These are phyloP conservation scores for Capra hircus DNA, from an alignment of 2,113 vertebrate species.

Conservation along the genomic window DNA sequence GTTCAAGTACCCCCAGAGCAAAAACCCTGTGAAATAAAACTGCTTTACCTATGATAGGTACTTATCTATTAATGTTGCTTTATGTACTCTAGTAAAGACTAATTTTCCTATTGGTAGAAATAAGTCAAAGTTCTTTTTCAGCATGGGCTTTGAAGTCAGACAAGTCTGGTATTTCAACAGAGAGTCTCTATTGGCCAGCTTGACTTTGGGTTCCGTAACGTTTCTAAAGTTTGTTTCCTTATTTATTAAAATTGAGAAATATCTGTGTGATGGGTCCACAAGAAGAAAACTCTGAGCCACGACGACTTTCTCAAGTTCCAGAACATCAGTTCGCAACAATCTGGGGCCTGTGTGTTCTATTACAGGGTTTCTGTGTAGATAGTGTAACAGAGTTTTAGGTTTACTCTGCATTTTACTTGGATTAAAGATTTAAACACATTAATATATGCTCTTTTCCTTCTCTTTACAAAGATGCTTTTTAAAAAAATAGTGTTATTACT, in stretches of 20 bases:
- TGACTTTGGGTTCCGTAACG: neutral
- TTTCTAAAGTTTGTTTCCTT: neutral
- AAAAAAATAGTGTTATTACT: neutral
- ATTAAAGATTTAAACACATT: neutral
- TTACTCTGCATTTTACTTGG: neutral
- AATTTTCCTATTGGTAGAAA: neutral
- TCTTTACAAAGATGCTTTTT: neutral
- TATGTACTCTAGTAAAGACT: neutral
- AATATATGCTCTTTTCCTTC: neutral
- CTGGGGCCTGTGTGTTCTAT: neutral
- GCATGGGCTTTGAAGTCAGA: neutral
- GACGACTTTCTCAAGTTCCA: neutral
- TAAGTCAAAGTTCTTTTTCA: neutral
- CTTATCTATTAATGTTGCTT: neutral
- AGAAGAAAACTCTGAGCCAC: neutral
- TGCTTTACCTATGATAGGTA: neutral
- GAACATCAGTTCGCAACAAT: neutral
- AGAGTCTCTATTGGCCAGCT: neutral
- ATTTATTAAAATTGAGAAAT: conserved; percentile 22
- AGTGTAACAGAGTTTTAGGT: neutral
- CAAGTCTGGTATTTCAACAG: neutral
- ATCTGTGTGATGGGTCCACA: neutral
- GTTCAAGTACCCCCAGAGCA: neutral
- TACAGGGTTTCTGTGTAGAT: neutral
- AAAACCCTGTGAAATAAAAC: neutral